Percentiles rank a stretch among this genome's conserved stretches.
Evolutionary conservation across 2,888 invertebrate genomes (phyloP).

Genomic region (Drosophila anceps): DNA sequence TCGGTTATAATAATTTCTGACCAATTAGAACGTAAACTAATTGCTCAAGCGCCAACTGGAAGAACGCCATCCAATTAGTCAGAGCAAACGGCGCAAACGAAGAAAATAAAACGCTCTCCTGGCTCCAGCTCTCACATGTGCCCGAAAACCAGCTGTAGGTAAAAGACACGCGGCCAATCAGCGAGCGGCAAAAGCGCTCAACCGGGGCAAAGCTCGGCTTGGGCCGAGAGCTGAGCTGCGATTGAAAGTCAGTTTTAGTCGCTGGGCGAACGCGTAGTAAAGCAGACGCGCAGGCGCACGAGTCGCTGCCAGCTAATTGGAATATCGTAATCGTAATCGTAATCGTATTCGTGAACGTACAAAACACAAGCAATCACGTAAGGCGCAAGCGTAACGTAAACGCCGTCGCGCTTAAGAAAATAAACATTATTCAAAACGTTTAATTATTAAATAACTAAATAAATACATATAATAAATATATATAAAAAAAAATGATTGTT

Average conservation of each 20-base stretch:
- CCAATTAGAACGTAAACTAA: conserved; percentile 77
- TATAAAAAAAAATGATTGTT: neutral
- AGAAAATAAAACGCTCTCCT: conserved; percentile 27
- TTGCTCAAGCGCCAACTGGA: conserved; percentile 76
- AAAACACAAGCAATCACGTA: conserved; percentile 35
- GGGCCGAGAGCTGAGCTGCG: conserved; percentile 33
- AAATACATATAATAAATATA: conserved; percentile 19
- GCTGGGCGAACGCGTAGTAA: conserved; percentile 64
- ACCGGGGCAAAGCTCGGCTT: conserved; percentile 48
- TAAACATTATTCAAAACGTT: conserved; percentile 47
- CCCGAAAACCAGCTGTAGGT: conserved; percentile 65
- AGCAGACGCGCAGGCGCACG: conserved; percentile 73
- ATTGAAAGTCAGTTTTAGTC: conserved; percentile 50
- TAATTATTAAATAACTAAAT: conserved; percentile 19
- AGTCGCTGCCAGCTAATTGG: conserved; percentile 40
- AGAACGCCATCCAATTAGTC: conserved; percentile 76
- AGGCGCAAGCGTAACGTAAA: conserved; percentile 28
- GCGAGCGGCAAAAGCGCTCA: conserved; percentile 64
- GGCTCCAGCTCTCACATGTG: conserved; percentile 37
- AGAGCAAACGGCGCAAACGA: conserved; percentile 37
- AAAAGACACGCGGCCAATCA: conserved; percentile 54
- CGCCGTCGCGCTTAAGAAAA: conserved; percentile 42
- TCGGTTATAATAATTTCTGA: conserved; percentile 78
- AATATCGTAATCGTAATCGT: conserved; percentile 50
- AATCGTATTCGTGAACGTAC: neutral